Percentiles rank a stretch among this genome's conserved stretches.
These are phyloP conservation scores for Ectemnius cavifrons DNA, from an alignment of 2,888 invertebrate species.

Conservation along the genomic window DNA sequence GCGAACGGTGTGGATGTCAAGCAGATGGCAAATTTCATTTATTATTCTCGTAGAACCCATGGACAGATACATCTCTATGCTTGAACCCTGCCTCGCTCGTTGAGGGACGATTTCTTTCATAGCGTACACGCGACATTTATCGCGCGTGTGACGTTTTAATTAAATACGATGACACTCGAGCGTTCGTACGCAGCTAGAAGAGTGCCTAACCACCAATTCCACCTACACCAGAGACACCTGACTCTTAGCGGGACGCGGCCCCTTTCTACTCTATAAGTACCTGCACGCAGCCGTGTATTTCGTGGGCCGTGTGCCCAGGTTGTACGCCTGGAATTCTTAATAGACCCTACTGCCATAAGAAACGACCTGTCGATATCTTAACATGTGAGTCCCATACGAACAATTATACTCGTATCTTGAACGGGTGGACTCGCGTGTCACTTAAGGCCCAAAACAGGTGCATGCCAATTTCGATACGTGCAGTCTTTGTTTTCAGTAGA, in stretches of 20 bases:
- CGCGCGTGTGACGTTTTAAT: constrained; percentile 65
- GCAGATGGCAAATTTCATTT: constrained; percentile 63
- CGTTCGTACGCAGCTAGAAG: not conserved
- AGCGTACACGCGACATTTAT: constrained; percentile 62
- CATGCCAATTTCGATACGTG: no score
- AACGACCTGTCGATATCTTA: no score
- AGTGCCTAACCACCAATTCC: constrained; percentile 34
- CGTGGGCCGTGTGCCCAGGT: not conserved
- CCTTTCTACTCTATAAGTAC: constrained; percentile 9
- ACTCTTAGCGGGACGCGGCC: constrained; percentile 4
- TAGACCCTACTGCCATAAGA: not conserved
- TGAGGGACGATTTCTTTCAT: constrained; percentile 47
- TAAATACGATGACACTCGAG: constrained; percentile 64
- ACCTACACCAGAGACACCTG: constrained; percentile 22
- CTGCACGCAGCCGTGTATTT: constrained; percentile 1
- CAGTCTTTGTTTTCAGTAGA: no score
- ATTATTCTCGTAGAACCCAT: constrained; percentile 44
- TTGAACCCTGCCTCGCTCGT: not conserved
- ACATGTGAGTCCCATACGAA: no score
- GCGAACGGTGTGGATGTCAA: constrained; percentile 51
- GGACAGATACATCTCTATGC: no score
- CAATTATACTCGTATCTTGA: no score
- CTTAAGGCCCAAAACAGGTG: no score
- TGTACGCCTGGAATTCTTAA: not conserved
- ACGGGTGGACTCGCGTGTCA: no score